Evolutionary conservation across 64 coral and sea anemone species (phyloP).

Genomic region (Anthopleura sola): DNA sequence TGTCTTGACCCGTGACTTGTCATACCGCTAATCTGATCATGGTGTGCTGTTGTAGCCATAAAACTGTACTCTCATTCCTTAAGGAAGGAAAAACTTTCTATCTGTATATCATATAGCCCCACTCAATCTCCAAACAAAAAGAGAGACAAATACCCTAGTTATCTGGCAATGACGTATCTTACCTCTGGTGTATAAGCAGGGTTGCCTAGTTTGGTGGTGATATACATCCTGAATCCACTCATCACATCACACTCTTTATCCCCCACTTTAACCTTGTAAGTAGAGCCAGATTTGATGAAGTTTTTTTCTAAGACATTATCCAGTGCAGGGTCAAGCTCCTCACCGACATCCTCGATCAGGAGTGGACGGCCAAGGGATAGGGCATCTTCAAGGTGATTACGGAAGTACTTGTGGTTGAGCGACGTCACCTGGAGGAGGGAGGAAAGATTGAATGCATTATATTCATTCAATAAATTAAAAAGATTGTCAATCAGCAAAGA

Average conservation of each 20-base stretch:
- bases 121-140: neutral
- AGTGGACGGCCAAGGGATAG: slow-evolving; percentile 77
- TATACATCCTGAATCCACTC: slow-evolving; percentile 86
- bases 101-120: no score
- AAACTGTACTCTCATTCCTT: no score
- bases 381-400: slow-evolving; percentile 83
- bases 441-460: neutral
- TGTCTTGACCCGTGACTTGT: no score
- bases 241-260: slow-evolving; percentile 98
- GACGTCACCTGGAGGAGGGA: slow-evolving; percentile 64
- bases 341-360: slow-evolving; percentile 86
- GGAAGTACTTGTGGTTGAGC: slow-evolving; percentile 90
- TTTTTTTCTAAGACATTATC: slow-evolving; percentile 89
- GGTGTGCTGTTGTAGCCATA: no score
- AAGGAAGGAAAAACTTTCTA: no score
- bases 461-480: neutral
- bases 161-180: neutral
- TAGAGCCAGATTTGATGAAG: slow-evolving; percentile 92
- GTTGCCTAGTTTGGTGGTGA: slow-evolving; percentile 96
- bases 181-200: slow-evolving; percentile 97
- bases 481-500: neutral
- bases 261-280: slow-evolving; percentile 96
- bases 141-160: neutral
- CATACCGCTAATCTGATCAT: no score
- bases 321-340: slow-evolving; percentile 85